Evolutionary conservation across 1,140 invertebrate genomes (phyloP), one percentile per base, ranked within the genome.

Genomic region (Orussus abietinus): DNA sequence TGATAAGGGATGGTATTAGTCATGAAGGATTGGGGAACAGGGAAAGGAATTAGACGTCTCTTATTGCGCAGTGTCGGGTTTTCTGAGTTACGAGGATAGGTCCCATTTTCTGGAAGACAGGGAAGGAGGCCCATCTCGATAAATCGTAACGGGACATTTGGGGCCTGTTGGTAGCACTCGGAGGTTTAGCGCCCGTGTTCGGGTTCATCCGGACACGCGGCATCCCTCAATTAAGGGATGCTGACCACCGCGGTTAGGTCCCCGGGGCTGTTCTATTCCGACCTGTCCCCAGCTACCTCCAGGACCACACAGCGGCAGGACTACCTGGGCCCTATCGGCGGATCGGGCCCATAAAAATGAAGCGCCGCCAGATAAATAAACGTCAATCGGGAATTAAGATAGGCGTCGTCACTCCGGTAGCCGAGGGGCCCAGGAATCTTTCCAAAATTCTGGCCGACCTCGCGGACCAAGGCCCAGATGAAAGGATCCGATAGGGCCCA

Each of bases 331-430:
- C 48, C 52, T 57, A 61, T 59, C 59, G 47, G 33, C 40, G 48
- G 54, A 71, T 70, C 66, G 64, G 49, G 64, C 48, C 60, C 62
- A 64, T 72, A 71, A 71, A 71, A 71, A 68, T 69, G 69, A 68
- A 70, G 65, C 59, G 59, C 57, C 62, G 57, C 51, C 60, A 69
- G 68, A 73, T 70, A 73, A 71, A 73, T 70, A 71, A 69, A 67
- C 59, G 68, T 64, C 66, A 66, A 64, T 65, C 54, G 59, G 51
- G 55, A 70, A 73, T 73, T 71, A 66, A 71, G 68, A 73, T 68
- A 66, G 62, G 66, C 56, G 58, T 56, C 61, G 58, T 48, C 46
- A 51, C 37, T 36, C 39, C 56, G 31, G 51, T 57, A 59, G 57
- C 57, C 22, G 22, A n/a, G 6, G 11, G 19, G 13, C 32, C 26